Percentiles rank a stretch among this genome's conserved stretches.
Evolutionary conservation across 2,888 invertebrate genomes (phyloP).

Genomic region (Platycheirus rosarum): DNA sequence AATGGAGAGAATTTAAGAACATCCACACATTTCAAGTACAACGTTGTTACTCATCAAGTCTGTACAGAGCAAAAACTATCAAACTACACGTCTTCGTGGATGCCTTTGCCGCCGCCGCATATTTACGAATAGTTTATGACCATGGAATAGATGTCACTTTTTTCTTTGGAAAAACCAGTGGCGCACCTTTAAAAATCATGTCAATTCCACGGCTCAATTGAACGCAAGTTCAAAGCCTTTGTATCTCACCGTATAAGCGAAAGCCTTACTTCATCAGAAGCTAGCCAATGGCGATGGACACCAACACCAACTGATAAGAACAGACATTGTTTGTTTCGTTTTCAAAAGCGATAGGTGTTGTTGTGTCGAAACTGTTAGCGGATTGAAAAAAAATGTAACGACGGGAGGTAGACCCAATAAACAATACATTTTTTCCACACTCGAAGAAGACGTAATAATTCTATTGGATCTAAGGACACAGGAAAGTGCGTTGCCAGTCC

Average conservation of each 20-base stretch:
- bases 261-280: slow-evolving; percentile 54
- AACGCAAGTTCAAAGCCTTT: slow-evolving; percentile 74
- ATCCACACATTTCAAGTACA: not conserved
- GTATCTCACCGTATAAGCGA: slow-evolving; percentile 75
- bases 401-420: too few relatives aligned
- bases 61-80: not conserved
- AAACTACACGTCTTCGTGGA: slow-evolving; percentile 14
- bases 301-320: slow-evolving; percentile 74
- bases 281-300: slow-evolving; percentile 75
- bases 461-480: too few relatives aligned
- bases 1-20: slow-evolving; percentile 10
- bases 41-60: slow-evolving; percentile 19
- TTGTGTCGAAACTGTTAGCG: too few relatives aligned
- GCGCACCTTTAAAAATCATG: slow-evolving; percentile 31
- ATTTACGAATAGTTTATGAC: not conserved
- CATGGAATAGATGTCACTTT: slow-evolving; percentile 27
- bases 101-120: slow-evolving; percentile 10
- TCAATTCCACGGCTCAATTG: slow-evolving; percentile 43
- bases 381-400: too few relatives aligned
- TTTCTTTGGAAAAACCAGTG: slow-evolving; percentile 35
- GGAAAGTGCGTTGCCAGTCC: too few relatives aligned
- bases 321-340: too few relatives aligned
- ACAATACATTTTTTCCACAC: too few relatives aligned
- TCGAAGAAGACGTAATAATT: too few relatives aligned
- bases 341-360: too few relatives aligned